Conservation (phyloP, 2,888 invertebrate species). For the Catocala sponsa region DNA sequence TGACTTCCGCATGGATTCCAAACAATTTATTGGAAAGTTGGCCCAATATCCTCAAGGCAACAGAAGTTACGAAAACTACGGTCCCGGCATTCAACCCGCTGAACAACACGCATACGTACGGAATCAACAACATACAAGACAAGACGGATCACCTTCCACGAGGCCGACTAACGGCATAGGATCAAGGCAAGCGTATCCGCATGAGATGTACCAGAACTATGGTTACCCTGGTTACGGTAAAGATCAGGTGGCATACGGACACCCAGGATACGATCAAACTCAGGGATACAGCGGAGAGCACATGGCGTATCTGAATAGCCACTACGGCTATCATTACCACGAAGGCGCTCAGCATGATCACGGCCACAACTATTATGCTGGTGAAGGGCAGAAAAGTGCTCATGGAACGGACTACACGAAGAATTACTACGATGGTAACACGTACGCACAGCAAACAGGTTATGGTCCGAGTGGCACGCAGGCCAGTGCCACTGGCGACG, state of each 20-base stretch:
- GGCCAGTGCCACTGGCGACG: constrained; percentile 76
- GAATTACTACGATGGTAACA: constrained; percentile 81
- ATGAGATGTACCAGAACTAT: constrained; percentile 85
- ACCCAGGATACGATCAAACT: constrained; percentile 87
- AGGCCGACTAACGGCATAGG: constrained; percentile 78
- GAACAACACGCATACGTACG: constrained; percentile 85
- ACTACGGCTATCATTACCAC: constrained; percentile 85
- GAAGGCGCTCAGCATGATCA: constrained; percentile 79
- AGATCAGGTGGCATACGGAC: constrained; percentile 86
- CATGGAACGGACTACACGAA: constrained; percentile 85
- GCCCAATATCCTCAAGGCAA: constrained; percentile 79
- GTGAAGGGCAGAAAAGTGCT: constrained; percentile 84
- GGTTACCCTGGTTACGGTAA: constrained; percentile 86
- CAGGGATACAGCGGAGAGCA: constrained; percentile 79
- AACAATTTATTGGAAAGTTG: constrained; percentile 82
- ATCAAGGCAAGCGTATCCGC: constrained; percentile 77
- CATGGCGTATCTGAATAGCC: constrained; percentile 80
- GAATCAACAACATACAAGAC: constrained; percentile 72
- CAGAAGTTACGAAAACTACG: constrained; percentile 78
- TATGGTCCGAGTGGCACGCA: constrained; percentile 57
- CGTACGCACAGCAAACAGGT: constrained; percentile 70
- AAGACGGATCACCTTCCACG: constrained; percentile 73
- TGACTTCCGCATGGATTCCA: constrained; percentile 85
- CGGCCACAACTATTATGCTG: constrained; percentile 79
- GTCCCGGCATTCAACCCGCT: constrained; percentile 66